Conservation (phyloP, 2,888 invertebrate genomes). For the Tinea trinotella region DNA sequence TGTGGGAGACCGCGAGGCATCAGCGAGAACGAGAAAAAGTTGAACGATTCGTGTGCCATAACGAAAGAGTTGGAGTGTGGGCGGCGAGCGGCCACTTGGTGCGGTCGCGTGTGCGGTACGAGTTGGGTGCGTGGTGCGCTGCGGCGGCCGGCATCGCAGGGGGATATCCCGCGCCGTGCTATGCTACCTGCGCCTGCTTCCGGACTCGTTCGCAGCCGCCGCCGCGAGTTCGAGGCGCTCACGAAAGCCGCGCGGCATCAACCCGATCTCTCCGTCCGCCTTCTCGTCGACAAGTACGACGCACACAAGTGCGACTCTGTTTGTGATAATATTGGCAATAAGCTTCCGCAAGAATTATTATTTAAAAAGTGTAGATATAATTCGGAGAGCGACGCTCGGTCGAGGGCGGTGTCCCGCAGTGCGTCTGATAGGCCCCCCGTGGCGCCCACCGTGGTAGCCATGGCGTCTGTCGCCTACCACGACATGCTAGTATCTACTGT, state of each 20-base stretch:
- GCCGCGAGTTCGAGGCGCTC: conserved; percentile 91
- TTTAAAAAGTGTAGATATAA: conserved; percentile 24
- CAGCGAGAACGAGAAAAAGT: conserved; percentile 54
- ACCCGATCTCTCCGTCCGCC: conserved; percentile 80
- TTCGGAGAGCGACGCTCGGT: conserved; percentile 30
- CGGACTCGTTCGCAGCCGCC: conserved; percentile 88
- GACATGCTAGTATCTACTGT: conserved; percentile 77
- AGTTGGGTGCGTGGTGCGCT: conserved; percentile 64
- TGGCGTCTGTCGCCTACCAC: conserved; percentile 57
- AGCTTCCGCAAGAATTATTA: conserved; percentile 25
- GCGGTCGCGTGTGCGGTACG: conserved; percentile 55
- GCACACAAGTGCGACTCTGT: conserved; percentile 34
- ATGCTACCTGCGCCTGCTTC: conserved; percentile 47
- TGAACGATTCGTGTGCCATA: conserved; percentile 75
- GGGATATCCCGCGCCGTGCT: conserved; percentile 40
- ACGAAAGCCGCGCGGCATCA: conserved; percentile 39
- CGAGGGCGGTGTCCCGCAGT: conserved; percentile 30
- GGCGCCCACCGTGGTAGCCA: conserved; percentile 53
- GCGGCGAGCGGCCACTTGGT: conserved; percentile 48
- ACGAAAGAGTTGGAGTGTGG: conserved; percentile 51
- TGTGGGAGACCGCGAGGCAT: conserved; percentile 27
- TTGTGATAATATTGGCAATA: conserved; percentile 24
- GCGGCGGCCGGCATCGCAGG: conserved; percentile 55
- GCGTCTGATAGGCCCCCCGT: conserved; percentile 44
- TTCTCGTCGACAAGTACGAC: conserved; percentile 84